Conservation (phyloP, 2,888 invertebrate genomes). For the Aphodius granarius region DNA sequence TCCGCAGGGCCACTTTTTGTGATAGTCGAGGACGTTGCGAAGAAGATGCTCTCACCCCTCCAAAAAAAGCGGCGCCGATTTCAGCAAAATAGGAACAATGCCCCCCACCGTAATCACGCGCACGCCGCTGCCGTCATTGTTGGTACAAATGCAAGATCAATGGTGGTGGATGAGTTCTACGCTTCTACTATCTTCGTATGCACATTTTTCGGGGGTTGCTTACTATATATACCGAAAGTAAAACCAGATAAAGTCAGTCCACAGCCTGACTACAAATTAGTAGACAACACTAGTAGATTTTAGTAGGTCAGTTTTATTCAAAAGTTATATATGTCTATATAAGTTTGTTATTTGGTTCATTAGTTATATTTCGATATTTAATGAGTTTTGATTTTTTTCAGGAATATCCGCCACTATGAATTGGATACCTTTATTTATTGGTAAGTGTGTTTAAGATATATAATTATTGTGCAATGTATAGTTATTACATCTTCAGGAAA, state of each 20-base stretch:
- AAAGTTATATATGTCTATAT: too few relatives aligned
- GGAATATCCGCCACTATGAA: background rate
- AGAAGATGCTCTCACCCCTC: background rate
- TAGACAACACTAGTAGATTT: background rate
- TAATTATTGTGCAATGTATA: too few relatives aligned
- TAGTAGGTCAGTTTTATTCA: background rate
- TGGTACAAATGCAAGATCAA: background rate
- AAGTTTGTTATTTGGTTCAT: too few relatives aligned
- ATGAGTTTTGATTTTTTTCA: background rate
- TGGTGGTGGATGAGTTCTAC: background rate
- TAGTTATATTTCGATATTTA: background rate
- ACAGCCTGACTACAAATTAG: background rate
- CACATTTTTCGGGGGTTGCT: background rate
- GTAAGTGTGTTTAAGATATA: background rate
- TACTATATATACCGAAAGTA: background rate
- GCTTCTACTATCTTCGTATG: background rate
- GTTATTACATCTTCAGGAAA: too few relatives aligned
- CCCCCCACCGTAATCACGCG: background rate
- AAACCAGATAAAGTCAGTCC: background rate
- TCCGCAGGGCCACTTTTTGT: background rate
- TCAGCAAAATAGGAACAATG: background rate
- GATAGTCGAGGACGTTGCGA: background rate
- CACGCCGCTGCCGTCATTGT: background rate
- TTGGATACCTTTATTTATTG: slow-evolving; percentile 5
- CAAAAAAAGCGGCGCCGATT: background rate